A percentile compares a stretch with the other conserved stretches of the same genome.
These are phyloP conservation scores for Aeoliscus strigatus DNA, from an alignment of 2,797 vertebrate genomes.

Conservation along the genomic window DNA sequence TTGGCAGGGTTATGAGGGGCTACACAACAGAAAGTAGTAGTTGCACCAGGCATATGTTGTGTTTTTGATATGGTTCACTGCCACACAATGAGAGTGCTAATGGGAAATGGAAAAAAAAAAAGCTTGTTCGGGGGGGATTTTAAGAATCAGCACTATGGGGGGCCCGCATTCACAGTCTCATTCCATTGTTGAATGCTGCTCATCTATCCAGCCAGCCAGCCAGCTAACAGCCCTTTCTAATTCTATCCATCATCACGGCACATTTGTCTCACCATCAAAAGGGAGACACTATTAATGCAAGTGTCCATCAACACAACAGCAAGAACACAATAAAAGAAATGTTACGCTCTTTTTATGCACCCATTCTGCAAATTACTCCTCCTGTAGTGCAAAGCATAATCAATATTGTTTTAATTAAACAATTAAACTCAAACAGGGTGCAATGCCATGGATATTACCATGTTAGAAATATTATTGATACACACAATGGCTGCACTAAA, in stretches of 20 bases:
- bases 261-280: slow-evolving; percentile 14
- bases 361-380: too few species aligned
- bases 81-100: slow-evolving; percentile 55
- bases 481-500: too few species aligned
- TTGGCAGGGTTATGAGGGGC: neutral
- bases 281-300: slow-evolving; percentile 8
- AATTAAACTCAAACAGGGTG: too few species aligned
- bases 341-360: too few species aligned
- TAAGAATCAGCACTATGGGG: slow-evolving; percentile 66
- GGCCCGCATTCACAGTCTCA: slow-evolving; percentile 50
- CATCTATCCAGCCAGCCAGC: slow-evolving; percentile 32
- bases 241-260: slow-evolving; percentile 29
- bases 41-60: slow-evolving; percentile 14
- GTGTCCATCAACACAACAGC: slow-evolving; percentile 7
- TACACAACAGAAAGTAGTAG: slow-evolving; percentile 26
- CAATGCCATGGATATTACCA: too few species aligned
- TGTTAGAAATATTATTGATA: too few species aligned
- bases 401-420: too few species aligned
- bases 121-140: slow-evolving; percentile 61
- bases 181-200: slow-evolving; percentile 42
- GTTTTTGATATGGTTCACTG: slow-evolving; percentile 51
- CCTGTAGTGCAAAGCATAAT: too few species aligned
- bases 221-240: slow-evolving; percentile 33
- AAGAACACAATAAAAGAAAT: neutral
- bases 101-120: slow-evolving; percentile 52